A percentile compares a stretch with the other conserved stretches of the same genome.
Evolutionary conservation across 2,113 vertebrate genomes (phyloP).

Genomic region (Sprattus sprattus): DNA sequence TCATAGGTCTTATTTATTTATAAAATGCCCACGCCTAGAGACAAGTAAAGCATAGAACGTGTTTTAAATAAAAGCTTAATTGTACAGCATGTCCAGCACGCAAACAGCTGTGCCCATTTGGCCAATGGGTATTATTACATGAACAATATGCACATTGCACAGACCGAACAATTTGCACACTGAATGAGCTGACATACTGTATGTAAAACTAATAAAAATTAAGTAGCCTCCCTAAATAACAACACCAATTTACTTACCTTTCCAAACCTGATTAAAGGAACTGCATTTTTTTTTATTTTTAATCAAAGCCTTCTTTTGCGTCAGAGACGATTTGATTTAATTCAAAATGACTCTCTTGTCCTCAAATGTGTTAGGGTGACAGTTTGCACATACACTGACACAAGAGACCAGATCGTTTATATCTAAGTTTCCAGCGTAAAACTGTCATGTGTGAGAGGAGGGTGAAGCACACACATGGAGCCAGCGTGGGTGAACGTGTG

Average conservation of each 20-base stretch:
- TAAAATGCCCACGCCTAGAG: not conserved
- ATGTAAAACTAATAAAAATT: no score
- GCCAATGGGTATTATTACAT: not conserved
- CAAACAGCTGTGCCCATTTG: not conserved
- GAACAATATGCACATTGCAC: not conserved
- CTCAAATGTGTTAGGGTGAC: no score
- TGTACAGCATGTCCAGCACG: not conserved
- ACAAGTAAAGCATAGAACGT: not conserved
- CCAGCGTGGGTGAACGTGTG: not conserved
- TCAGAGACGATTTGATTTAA: not conserved
- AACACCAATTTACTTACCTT: not conserved
- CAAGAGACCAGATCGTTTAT: not conserved
- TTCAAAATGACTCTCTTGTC: no score
- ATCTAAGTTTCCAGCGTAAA: not conserved
- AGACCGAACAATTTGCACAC: no score
- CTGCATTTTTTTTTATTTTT: not conserved
- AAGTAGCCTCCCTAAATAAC: no score
- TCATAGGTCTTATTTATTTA: not conserved
- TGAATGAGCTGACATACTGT: no score
- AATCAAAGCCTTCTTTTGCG: not conserved
- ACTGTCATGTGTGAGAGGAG: not conserved
- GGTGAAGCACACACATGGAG: not conserved
- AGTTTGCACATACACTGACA: no score
- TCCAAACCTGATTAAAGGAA: no score
- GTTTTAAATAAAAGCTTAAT: no score